Conservation (phyloP, 2,797 vertebrate genomes). For the Macrochelys suwanniensis region DNA sequence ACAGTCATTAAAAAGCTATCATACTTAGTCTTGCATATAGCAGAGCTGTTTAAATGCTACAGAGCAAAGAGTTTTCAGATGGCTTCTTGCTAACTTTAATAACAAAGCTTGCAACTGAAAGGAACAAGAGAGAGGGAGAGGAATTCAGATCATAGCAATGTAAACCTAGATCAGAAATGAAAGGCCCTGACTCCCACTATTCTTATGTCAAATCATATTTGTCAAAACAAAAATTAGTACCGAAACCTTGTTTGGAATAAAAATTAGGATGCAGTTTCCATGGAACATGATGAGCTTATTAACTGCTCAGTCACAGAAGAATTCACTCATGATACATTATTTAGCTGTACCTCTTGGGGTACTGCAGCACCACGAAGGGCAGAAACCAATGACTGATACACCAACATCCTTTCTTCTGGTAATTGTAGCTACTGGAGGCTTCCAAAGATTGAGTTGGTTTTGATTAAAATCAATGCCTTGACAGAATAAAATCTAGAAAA, state of each 20-base stretch:
- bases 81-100: slow-evolving; percentile 76
- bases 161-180: slow-evolving; percentile 73
- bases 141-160: slow-evolving; percentile 60
- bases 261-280: slow-evolving; percentile 51
- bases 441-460: slow-evolving; percentile 15
- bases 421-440: neutral
- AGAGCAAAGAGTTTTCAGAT: slow-evolving; percentile 63
- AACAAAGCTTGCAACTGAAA: slow-evolving; percentile 62
- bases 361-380: neutral
- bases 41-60: slow-evolving; percentile 44
- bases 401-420: neutral
- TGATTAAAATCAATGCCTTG: slow-evolving; percentile 32
- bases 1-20: slow-evolving; percentile 73
- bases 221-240: slow-evolving; percentile 75
- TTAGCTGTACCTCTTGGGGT: neutral
- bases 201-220: slow-evolving; percentile 63
- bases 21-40: slow-evolving; percentile 62
- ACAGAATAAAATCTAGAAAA: slow-evolving; percentile 9
- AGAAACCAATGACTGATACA: neutral
- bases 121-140: slow-evolving; percentile 54
- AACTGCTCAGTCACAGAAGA: slow-evolving; percentile 20
- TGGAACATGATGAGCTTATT: neutral
- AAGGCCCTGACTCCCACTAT: slow-evolving; percentile 69
- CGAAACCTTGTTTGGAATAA: slow-evolving; percentile 64
- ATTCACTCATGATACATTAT: neutral